Conservation (phyloP, 2,113 vertebrate genomes). For the Plecotus auritus region DNA sequence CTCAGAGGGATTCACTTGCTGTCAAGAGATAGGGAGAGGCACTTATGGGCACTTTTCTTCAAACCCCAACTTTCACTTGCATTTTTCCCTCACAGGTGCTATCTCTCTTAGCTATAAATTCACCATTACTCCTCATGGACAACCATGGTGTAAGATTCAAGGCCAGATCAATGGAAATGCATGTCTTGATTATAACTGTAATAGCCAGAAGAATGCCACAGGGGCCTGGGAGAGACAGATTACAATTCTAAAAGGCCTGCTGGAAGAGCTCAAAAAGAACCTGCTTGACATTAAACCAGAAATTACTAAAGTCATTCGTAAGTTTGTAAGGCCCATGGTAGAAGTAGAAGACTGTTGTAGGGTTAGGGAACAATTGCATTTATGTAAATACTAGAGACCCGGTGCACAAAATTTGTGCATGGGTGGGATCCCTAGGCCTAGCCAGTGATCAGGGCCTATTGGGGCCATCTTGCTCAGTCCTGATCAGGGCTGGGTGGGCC, state of each 20-base stretch:
- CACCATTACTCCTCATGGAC: neutral
- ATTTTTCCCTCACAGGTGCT: neutral
- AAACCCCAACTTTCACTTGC: neutral
- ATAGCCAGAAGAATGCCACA: neutral
- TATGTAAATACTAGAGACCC: neutral
- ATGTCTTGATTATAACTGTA: neutral
- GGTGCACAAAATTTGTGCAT: too few species aligned
- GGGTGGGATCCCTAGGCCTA: too few species aligned
- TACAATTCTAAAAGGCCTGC: neutral
- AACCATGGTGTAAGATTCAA: neutral
- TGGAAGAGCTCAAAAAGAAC: neutral
- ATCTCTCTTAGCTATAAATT: accelerated
- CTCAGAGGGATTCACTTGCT: neutral
- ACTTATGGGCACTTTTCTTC: neutral
- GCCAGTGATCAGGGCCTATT: too few species aligned
- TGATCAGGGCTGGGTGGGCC: too few species aligned
- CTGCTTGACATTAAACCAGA: neutral
- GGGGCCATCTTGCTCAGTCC: too few species aligned
- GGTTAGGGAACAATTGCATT: neutral
- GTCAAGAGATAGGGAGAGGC: neutral
- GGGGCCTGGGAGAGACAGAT: neutral
- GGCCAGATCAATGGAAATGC: neutral
- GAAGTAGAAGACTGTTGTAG: neutral
- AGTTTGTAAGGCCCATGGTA: neutral
- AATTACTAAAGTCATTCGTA: accelerated